phyloP scores from a whole-genome alignment of 2,797 vertebrate species.

The Manis crassicaudata region DNA sequence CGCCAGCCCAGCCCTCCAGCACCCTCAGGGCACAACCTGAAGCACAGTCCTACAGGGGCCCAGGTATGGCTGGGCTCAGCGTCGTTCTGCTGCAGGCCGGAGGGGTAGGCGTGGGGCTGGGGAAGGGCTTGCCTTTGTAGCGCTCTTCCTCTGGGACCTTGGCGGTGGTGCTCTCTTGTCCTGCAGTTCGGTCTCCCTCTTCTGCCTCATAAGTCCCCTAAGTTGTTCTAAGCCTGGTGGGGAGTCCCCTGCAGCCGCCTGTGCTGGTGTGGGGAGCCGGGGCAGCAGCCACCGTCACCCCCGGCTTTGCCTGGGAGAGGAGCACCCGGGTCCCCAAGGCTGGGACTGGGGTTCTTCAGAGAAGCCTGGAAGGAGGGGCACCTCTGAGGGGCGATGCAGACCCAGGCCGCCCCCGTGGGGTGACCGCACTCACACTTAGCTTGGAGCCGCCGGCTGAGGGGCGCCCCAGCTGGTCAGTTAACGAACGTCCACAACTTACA shows the following conservation, averaged over 20 bases:
- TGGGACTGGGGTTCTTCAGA: background rate
- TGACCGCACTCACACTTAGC: background rate
- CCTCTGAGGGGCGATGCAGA: rapidly evolving
- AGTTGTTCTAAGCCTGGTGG: background rate
- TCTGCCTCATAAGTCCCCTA: rapidly evolving
- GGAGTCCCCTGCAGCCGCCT: background rate
- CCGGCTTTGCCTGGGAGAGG: background rate
- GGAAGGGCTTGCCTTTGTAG: rapidly evolving
- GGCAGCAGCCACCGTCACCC: rapidly evolving
- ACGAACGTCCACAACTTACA: background rate
- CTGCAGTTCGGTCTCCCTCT: rapidly evolving
- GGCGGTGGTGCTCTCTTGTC: rapidly evolving
- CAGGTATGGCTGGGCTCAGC: too few species aligned
- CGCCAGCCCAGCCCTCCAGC: rapidly evolving
- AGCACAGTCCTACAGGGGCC: too few species aligned
- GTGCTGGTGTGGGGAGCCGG: rapidly evolving
- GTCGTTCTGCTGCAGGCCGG: rapidly evolving
- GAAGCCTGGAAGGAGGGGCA: rapidly evolving
- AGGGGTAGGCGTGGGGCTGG: rapidly evolving
- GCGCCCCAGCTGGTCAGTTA: background rate
- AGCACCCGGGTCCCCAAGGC: background rate
- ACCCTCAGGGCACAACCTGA: rapidly evolving
- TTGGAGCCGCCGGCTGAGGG: background rate
- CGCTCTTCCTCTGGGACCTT: background rate
- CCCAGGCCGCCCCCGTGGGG: rapidly evolving